These are phyloP conservation scores for Nasonovia ribisnigri DNA, from an alignment of 2,888 invertebrate genomes.

Conservation along the genomic window DNA sequence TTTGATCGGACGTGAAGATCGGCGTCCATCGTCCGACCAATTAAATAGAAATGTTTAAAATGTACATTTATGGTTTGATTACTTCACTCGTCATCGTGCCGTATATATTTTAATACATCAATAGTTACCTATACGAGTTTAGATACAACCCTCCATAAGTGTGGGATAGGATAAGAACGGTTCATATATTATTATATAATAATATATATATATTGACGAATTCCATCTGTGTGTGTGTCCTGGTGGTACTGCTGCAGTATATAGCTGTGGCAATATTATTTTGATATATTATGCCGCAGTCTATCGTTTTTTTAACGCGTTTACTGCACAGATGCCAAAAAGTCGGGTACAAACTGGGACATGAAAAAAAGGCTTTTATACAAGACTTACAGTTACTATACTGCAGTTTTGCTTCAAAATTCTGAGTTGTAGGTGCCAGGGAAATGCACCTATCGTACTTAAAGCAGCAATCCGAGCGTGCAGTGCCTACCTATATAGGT, in stretches of 20 bases:
- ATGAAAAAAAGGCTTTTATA: too few species aligned
- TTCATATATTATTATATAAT: neutral
- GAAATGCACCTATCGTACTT: too few species aligned
- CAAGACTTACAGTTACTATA: too few species aligned
- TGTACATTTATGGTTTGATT: conserved; percentile 13
- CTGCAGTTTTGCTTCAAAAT: too few species aligned
- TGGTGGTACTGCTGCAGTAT: too few species aligned
- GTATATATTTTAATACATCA: neutral
- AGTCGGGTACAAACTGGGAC: too few species aligned
- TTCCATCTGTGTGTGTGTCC: too few species aligned
- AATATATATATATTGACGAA: neutral
- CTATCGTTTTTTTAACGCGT: neutral
- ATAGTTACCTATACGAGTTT: neutral
- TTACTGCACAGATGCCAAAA: too few species aligned
- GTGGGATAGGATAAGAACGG: neutral
- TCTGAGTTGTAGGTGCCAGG: too few species aligned
- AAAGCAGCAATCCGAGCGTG: too few species aligned
- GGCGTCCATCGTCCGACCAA: conserved; percentile 19
- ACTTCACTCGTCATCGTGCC: neutral
- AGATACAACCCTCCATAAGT: neutral
- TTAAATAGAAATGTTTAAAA: conserved; percentile 46
- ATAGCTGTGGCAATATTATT: too few species aligned
- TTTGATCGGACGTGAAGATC: conserved; percentile 46
- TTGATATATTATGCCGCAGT: neutral
- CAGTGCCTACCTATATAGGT: too few species aligned